Conservation (phyloP, 92 coral and sea anemone species). For the Paragorgia papillata region DNA sequence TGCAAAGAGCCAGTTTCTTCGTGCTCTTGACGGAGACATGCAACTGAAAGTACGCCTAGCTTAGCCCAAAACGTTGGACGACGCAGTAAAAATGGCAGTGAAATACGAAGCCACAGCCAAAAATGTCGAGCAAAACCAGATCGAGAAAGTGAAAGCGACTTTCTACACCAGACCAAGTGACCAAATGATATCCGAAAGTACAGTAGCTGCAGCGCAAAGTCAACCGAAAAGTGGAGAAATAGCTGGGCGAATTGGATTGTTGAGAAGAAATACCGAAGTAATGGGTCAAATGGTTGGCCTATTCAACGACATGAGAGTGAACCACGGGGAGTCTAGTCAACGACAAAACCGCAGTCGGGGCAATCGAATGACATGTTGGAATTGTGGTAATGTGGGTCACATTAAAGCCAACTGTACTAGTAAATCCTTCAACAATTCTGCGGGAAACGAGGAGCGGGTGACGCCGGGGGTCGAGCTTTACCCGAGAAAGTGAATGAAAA, state of each 20-base stretch:
- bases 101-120: conserved; percentile 7
- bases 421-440: neutral
- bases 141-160: conserved; percentile 8
- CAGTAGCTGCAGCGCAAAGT: neutral
- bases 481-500: neutral
- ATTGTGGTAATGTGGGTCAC: neutral
- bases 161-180: neutral
- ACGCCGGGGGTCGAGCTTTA: conserved; percentile 1
- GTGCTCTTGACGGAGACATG: conserved; percentile 6
- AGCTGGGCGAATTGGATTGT: neutral
- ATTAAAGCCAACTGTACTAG: neutral
- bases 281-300: neutral
- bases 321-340: neutral
- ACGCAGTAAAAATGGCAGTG: conserved; percentile 15
- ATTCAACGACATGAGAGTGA: neutral
- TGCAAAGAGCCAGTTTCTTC: neutral
- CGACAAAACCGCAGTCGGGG: neutral
- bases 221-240: neutral
- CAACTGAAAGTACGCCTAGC: conserved; percentile 4
- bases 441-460: neutral
- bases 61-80: conserved; percentile 10
- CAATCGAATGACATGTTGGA: neutral
- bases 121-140: neutral
- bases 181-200: neutral
- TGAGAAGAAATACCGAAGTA: neutral